These are phyloP conservation scores for Anneissia japonica DNA, from an alignment of 35 echinoderm and acorn worm species.

Conservation along the genomic window DNA sequence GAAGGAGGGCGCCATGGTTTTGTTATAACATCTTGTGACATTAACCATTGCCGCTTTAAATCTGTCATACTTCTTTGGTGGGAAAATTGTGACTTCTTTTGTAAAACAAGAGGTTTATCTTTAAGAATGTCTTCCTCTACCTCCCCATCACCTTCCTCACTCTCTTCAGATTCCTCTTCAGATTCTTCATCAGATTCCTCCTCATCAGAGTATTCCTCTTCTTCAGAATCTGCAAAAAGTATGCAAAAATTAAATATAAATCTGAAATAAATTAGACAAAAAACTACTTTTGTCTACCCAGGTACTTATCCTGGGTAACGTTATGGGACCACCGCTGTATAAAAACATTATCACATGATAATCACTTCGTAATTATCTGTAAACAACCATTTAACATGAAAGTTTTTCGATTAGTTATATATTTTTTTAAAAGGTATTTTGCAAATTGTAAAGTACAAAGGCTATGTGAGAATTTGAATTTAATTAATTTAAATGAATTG, in stretches of 20 bases:
- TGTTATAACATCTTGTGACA: background rate
- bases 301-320: too few relatives aligned
- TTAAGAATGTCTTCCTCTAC: constrained; percentile 12
- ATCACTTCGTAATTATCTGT: too few relatives aligned
- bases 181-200: constrained; percentile 21
- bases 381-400: too few relatives aligned
- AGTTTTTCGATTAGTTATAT: too few relatives aligned
- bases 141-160: background rate
- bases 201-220: background rate
- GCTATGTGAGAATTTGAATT: too few relatives aligned
- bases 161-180: constrained; percentile 21
- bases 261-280: too few relatives aligned
- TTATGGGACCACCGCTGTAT: too few relatives aligned
- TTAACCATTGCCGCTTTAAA: background rate
- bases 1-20: constrained; percentile 1
- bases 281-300: too few relatives aligned
- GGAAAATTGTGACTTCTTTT: background rate
- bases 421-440: too few relatives aligned
- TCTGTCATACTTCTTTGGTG: background rate
- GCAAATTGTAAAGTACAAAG: too few relatives aligned
- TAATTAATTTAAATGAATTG: too few relatives aligned
- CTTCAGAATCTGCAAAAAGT: background rate
- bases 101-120: background rate
- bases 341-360: too few relatives aligned
- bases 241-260: background rate